Conservation (phyloP, 2,888 invertebrate species). For the Pristionchus arcanus region DNA sequence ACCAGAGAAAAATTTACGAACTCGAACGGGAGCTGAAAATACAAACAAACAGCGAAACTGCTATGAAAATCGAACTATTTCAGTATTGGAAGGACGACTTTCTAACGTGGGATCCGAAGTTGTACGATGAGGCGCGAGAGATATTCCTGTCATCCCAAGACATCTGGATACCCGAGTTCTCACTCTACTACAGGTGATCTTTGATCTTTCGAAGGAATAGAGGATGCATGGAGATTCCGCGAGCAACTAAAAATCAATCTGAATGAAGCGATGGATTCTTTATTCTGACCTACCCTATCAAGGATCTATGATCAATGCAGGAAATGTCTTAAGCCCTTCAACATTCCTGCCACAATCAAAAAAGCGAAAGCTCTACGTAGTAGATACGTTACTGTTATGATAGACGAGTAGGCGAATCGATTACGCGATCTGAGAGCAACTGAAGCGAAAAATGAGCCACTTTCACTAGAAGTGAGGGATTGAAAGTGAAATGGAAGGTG, state of each 20-base stretch:
- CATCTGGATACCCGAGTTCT: constrained; percentile 79
- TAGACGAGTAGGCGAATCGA: neutral
- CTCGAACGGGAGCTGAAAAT: no score
- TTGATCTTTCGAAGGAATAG: neutral
- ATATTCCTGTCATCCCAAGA: constrained; percentile 76
- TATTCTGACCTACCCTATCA: no score
- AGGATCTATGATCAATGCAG: no score
- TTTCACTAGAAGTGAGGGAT: neutral
- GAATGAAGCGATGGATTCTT: no score
- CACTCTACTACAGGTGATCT: constrained; percentile 73
- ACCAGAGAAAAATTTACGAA: no score
- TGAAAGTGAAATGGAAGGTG: constrained; percentile 12
- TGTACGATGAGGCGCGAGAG: constrained; percentile 77
- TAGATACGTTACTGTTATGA: neutral
- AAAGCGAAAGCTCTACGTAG: neutral
- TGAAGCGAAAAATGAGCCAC: neutral
- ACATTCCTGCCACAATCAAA: no score
- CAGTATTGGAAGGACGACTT: constrained; percentile 79
- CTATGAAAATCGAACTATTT: constrained; percentile 56
- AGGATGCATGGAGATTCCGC: no score
- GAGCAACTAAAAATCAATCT: no score
- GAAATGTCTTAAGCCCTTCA: no score
- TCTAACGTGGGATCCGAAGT: constrained; percentile 77
- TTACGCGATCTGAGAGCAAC: neutral
- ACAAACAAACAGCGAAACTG: no score